Evolutionary conservation across 1,140 invertebrate species (phyloP).

Genomic region (Calycopis cecrops): DNA sequence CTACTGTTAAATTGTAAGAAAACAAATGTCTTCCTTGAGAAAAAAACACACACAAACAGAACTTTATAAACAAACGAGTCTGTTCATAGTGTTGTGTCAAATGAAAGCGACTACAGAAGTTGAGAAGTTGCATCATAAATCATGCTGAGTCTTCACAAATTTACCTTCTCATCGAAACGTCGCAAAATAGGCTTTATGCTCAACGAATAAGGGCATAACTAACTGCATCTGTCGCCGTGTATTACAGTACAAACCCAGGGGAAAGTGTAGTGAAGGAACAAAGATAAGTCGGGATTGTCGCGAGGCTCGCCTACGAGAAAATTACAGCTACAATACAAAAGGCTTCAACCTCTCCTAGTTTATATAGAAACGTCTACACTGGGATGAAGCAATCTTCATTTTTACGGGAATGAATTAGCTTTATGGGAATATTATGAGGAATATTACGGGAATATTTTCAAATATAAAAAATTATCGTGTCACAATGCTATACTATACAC

Average conservation of each 20-base stretch:
- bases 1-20: constrained; percentile 16
- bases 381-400: background rate
- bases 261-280: constrained; percentile 69
- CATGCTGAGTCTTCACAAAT: constrained; percentile 37
- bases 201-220: constrained; percentile 18
- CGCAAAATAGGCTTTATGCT: constrained; percentile 23
- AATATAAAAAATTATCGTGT: no score
- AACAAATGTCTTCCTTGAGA: constrained; percentile 17
- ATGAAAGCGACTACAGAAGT: constrained; percentile 65
- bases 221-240: constrained; percentile 25
- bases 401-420: no score
- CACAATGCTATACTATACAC: no score
- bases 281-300: constrained; percentile 70
- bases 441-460: no score
- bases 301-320: constrained; percentile 52
- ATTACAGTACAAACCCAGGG: constrained; percentile 45
- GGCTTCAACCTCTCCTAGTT: constrained; percentile 38
- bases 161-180: constrained; percentile 9
- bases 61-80: constrained; percentile 38
- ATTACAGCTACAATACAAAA: constrained; percentile 65
- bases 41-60: constrained; percentile 18
- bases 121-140: constrained; percentile 62
- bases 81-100: constrained; percentile 50
- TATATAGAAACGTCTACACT: constrained; percentile 13
- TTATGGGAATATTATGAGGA: no score